Conservation (phyloP, 2,113 vertebrate genomes). For the Rynchops niger region DNA sequence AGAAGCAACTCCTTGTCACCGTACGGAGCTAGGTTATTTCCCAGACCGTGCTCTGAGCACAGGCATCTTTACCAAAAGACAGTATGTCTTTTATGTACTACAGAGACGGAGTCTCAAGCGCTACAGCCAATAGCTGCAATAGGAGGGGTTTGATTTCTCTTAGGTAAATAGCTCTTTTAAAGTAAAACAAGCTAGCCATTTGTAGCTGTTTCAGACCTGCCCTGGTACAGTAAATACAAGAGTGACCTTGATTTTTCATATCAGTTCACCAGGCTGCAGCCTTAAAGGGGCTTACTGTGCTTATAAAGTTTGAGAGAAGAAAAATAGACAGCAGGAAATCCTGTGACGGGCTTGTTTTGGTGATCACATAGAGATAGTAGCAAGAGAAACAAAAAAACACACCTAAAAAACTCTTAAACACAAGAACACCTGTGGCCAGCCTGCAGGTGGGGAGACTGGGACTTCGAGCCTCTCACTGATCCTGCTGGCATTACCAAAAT, state of each 20-base stretch:
- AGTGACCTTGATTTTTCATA: constrained; percentile 46
- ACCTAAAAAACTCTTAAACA: neutral
- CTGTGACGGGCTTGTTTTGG: neutral
- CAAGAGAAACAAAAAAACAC: neutral
- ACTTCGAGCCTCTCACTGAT: neutral
- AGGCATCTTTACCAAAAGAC: neutral
- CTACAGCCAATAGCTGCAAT: neutral
- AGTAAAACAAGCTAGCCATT: constrained; percentile 15
- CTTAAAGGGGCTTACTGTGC: neutral
- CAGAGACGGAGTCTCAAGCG: neutral
- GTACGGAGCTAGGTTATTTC: neutral
- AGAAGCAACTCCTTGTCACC: neutral
- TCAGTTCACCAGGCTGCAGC: neutral
- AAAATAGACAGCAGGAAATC: constrained; percentile 49
- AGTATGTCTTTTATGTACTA: neutral
- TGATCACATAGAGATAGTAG: neutral
- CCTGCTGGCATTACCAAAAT: neutral
- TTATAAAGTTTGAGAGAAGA: neutral
- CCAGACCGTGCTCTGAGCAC: neutral
- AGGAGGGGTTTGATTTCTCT: neutral
- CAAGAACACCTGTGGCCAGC: neutral
- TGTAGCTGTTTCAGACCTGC: constrained; percentile 12
- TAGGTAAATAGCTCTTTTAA: neutral
- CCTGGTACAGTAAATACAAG: constrained; percentile 1
- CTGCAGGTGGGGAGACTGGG: neutral